Conservation (phyloP, 2,113 vertebrate genomes). For the Aix galericulata region DNA sequence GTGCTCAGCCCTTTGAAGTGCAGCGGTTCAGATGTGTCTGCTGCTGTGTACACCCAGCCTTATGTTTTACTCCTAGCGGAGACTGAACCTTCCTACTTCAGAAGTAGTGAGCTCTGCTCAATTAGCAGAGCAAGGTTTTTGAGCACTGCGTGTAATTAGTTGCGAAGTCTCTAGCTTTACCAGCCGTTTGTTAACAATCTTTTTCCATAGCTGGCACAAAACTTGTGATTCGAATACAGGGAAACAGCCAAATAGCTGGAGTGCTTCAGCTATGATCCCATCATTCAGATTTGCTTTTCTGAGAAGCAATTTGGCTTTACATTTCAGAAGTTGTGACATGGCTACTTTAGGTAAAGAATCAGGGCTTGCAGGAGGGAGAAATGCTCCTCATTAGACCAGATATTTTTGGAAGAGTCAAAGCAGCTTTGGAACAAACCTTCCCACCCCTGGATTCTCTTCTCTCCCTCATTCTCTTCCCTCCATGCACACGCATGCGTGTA, state of each 20-base stretch:
- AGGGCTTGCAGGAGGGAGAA: neutral
- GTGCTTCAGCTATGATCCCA: neutral
- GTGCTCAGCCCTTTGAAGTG: conserved; percentile 34
- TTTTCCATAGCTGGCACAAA: conserved; percentile 7
- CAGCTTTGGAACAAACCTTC: neutral
- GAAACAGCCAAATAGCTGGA: conserved; percentile 15
- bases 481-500: neutral
- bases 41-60: neutral
- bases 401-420: neutral
- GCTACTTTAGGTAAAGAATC: neutral
- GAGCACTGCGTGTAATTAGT: neutral
- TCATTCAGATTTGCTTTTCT: neutral
- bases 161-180: conserved; percentile 23
- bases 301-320: conserved; percentile 16
- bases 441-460: neutral
- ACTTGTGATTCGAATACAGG: neutral
- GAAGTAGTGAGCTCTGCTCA: conserved; percentile 37
- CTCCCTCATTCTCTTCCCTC: neutral
- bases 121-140: conserved; percentile 36
- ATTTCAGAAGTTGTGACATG: neutral
- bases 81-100: conserved; percentile 15
- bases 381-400: neutral
- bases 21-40: neutral
- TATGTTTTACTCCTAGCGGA: neutral
- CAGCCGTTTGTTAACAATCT: conserved; percentile 20